Evolutionary conservation across 2,888 invertebrate genomes (phyloP).

Genomic region (Megalurothrips usitatus): DNA sequence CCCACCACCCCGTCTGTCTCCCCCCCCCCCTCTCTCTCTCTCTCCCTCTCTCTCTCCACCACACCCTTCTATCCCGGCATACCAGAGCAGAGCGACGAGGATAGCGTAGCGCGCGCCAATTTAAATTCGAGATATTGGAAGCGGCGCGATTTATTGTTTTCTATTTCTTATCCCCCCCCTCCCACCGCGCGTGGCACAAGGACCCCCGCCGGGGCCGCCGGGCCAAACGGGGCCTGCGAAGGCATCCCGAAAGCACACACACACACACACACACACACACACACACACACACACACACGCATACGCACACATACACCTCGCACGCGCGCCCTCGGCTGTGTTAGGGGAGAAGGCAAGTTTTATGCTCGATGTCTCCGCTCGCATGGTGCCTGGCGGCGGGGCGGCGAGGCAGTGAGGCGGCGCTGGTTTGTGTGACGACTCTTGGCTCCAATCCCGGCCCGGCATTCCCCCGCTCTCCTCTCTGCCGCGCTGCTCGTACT

Average conservation of each 20-base stretch:
- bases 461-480: neutral
- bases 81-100: neutral
- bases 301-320: neutral
- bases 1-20: neutral
- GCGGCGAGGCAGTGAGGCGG: neutral
- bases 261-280: neutral
- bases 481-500: neutral
- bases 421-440: neutral
- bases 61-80: too few species aligned
- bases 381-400: too few species aligned
- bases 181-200: neutral
- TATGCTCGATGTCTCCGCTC: neutral
- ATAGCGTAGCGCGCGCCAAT: neutral
- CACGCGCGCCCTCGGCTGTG: neutral
- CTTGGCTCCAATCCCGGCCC: neutral
- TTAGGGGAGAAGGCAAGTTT: neutral
- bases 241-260: neutral
- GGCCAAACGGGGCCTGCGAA: neutral
- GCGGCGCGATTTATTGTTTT: neutral
- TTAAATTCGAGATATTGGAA: constrained; percentile 16
- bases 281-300: constrained; percentile 4
- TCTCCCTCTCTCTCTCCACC: neutral
- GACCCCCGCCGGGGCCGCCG: too few species aligned
- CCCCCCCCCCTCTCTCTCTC: neutral
- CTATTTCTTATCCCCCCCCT: neutral